A percentile compares a stretch with the other conserved stretches of the same genome.
These are phyloP conservation scores for Anhinga anhinga DNA, from an alignment of 2,113 vertebrate species.

Conservation along the genomic window DNA sequence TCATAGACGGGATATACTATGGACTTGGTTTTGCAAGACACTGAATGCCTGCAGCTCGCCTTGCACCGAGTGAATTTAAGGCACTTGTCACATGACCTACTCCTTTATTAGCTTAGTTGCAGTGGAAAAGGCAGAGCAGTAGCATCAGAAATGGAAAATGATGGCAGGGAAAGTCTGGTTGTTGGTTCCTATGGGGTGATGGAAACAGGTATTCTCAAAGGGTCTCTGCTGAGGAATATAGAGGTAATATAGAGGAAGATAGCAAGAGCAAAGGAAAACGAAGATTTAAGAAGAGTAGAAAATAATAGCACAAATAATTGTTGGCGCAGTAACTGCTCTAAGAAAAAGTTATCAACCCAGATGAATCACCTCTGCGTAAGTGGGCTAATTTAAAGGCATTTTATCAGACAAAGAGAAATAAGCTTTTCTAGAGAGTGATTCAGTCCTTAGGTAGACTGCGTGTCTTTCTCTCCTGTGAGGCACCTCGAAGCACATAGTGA, in stretches of 20 bases:
- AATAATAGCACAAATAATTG: not conserved
- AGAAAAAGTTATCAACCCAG: not conserved
- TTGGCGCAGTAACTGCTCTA: not conserved
- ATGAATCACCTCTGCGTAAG: not conserved
- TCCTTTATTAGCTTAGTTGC: conserved; percentile 1
- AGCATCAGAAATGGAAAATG: not conserved
- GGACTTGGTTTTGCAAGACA: not conserved
- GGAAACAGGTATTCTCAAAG: not conserved
- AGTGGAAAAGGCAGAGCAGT: not conserved
- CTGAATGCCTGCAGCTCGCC: not conserved
- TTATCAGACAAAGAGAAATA: not conserved
- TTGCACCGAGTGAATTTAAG: not conserved
- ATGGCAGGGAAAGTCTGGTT: not conserved
- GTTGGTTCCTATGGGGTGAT: not conserved
- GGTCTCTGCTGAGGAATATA: not conserved
- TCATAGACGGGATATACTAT: not conserved
- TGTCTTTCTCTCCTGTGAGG: not conserved
- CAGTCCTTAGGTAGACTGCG: not conserved
- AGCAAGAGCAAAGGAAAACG: not conserved
- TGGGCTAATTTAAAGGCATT: not conserved
- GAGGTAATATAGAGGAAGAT: not conserved
- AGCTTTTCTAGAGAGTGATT: not conserved
- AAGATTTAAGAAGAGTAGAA: not conserved
- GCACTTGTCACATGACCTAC: not conserved
- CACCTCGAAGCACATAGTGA: not conserved